Evolutionary conservation across 92 coral and sea anemone species (phyloP), one percentile per base, ranked within the genome.

Genomic region (Umimayanthus chanpuru): DNA sequence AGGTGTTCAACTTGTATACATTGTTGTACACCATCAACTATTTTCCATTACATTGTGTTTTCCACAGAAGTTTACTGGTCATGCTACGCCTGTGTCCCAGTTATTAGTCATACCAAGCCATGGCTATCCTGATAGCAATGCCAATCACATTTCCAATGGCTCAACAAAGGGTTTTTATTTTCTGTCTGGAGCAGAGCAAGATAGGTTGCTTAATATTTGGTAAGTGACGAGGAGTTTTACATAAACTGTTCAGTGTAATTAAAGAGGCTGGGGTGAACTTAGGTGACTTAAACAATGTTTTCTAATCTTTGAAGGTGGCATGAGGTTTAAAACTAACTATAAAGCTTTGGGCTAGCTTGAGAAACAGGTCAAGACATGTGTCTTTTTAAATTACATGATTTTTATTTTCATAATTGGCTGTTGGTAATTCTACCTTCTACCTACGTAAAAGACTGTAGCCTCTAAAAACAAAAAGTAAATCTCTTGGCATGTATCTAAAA

Each of bases 51-150:
- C 66, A 4, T 65, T 32, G 5, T 79, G 5, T 23, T 53, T 73
- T 50, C 84, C 68, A 5, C 87, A 97, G 99, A 97, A 92, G 91
- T 97, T 97, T 79, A 95, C 97, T 41, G 99, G 99, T 32, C 99
- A 97, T 89, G 96, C 93, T 11, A 91, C 98, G n/a, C 93, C 96
- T 53, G 92, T 95, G 26, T 85, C 94, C 26, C 94, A 95, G 14
- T 92, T 97, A 65, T 65, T 90, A 78, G 96, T 97, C 82, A 86
- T 96, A 64, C 98, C 99, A 82, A 94, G 87, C 82, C 89, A 93
- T 47, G 79, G 78, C 70, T 77, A 91, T 58, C 89, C 92, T 71
- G 95, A 92, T 86, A 90, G 93, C 71, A 93, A 92, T 68, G 98
- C 89, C 25, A 93, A 94, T 76, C 96, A 93, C 75, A 85, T 95